Conservation (phyloP, 2,888 invertebrate genomes). For the Melanargia galathea region DNA sequence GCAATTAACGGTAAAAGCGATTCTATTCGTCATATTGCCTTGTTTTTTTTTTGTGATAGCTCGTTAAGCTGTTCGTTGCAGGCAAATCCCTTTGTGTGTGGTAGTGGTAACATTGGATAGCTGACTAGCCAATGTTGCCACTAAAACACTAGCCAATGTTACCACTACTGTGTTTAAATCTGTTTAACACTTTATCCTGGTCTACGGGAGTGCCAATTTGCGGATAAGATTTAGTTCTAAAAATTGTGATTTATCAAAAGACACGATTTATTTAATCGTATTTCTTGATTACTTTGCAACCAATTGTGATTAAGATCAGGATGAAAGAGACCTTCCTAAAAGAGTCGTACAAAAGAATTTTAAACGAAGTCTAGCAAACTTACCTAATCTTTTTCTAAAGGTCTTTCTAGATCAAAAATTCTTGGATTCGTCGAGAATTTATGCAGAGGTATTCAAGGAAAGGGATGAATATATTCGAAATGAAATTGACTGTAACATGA, state of each 20-base stretch:
- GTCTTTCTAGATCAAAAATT: neutral
- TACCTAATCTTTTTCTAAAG: neutral
- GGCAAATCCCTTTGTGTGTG: conserved; percentile 21
- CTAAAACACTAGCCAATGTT: conserved; percentile 21
- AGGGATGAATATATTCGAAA: conserved; percentile 21
- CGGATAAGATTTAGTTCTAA: neutral
- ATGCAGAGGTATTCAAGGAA: conserved; percentile 9
- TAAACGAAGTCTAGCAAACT: neutral
- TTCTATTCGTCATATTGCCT: conserved; percentile 28
- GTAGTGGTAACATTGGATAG: neutral
- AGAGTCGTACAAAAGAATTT: too few species aligned
- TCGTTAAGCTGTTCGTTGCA: conserved; percentile 24
- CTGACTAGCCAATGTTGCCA: conserved; percentile 20
- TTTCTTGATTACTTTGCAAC: neutral
- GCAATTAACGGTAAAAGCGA: conserved; percentile 30
- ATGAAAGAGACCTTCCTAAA: too few species aligned
- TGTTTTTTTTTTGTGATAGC: conserved; percentile 23
- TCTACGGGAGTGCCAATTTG: neutral
- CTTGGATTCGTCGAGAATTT: conserved; percentile 5
- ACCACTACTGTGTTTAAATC: conserved; percentile 13
- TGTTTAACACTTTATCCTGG: conserved; percentile 9
- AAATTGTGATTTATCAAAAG: neutral
- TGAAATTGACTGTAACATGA: conserved; percentile 33
- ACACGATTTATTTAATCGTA: neutral
- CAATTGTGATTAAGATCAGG: too few species aligned